Evolutionary conservation across 1,140 invertebrate genomes (phyloP), one percentile per base, ranked within the genome.

Genomic region (Meloidogyne floridensis): DNA sequence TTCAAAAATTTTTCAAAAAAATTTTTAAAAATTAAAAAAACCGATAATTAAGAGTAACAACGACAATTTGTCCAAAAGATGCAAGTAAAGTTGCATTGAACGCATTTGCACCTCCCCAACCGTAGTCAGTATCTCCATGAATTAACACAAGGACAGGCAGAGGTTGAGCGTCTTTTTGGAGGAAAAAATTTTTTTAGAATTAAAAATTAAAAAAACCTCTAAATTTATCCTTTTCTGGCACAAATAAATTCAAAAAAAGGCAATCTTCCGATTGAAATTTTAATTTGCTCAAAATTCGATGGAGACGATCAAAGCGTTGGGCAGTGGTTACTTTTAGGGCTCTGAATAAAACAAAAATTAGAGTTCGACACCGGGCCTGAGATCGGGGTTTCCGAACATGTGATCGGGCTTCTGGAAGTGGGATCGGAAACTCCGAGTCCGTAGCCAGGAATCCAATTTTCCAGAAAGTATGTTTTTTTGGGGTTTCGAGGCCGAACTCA

Each of bases 191-290:
- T 56, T 65, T 74, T 80, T 82, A n/a, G 15, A 56, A 80, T 7
- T 56, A 2, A 81, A 85, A 8, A 71, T 18, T 10, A 20, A 47
- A 42, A n/a, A n/a, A 65, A 65, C 59, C 59, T 65, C 59, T 15
- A 65, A 65, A 65, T 65, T 65, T 15, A 5, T 65, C 43, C 65
- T 82, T 72, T 73, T 89, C 88, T 10, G 96, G 96, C 7, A 95
- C 94, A 91, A 96, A 98, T 88, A 98, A 94, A 91, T 98, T 98
- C 86, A 98, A 92, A 90, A 96, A 97, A 69, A 98, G 93, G 90
- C 96, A 98, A 92, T 98, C 96, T 92, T 98, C 96, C 84, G 94
- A 95, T 91, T 97, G 95, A 89, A 96, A 94, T 84, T 93, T 93
- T 75, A 98, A 92, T 90, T 94, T 94, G 9, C 95, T 94, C 83